Evolutionary conservation across 2,888 invertebrate species (phyloP).

Genomic region (Synergus itoensis): DNA sequence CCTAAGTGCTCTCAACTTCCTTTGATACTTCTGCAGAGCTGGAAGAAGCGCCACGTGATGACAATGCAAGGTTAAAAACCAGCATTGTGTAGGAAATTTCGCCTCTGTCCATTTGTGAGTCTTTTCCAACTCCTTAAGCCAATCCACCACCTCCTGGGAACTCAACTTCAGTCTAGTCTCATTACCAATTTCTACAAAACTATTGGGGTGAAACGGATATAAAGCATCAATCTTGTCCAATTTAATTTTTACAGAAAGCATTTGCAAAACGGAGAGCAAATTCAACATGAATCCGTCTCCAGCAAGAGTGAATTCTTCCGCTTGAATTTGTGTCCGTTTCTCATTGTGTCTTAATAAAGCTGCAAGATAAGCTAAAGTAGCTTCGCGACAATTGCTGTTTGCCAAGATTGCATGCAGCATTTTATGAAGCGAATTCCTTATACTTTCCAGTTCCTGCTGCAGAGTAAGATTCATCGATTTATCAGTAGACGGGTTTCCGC

Average conservation of each 20-base stretch:
- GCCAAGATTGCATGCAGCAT: slow-evolving; percentile 91
- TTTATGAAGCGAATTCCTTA: slow-evolving; percentile 87
- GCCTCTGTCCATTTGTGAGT: slow-evolving; percentile 85
- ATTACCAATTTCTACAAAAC: slow-evolving; percentile 86
- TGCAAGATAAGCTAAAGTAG: slow-evolving; percentile 89
- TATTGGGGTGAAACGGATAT: slow-evolving; percentile 92
- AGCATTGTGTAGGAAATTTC: slow-evolving; percentile 97
- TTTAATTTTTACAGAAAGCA: slow-evolving; percentile 93
- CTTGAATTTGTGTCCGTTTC: slow-evolving; percentile 93
- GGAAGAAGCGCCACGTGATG: slow-evolving; percentile 96
- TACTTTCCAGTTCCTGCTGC: slow-evolving; percentile 89
- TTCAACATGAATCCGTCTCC: slow-evolving; percentile 98
- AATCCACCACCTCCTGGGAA: slow-evolving; percentile 89
- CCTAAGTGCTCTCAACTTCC: slow-evolving; percentile 86
- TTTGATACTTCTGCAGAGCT: slow-evolving; percentile 90
- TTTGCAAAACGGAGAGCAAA: slow-evolving; percentile 93
- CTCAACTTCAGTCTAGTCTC: slow-evolving; percentile 92
- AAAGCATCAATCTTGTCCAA: slow-evolving; percentile 92
- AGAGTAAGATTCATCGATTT: slow-evolving; percentile 85
- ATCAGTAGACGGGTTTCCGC: slow-evolving; percentile 81
- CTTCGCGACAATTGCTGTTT: slow-evolving; percentile 89
- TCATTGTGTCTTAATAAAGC: slow-evolving; percentile 89
- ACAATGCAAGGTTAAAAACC: slow-evolving; percentile 96
- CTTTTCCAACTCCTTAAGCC: slow-evolving; percentile 85
- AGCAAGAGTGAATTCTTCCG: slow-evolving; percentile 91